These are phyloP conservation scores for Dermochelys coriacea DNA, from an alignment of 2,797 vertebrate species.

Conservation along the genomic window DNA sequence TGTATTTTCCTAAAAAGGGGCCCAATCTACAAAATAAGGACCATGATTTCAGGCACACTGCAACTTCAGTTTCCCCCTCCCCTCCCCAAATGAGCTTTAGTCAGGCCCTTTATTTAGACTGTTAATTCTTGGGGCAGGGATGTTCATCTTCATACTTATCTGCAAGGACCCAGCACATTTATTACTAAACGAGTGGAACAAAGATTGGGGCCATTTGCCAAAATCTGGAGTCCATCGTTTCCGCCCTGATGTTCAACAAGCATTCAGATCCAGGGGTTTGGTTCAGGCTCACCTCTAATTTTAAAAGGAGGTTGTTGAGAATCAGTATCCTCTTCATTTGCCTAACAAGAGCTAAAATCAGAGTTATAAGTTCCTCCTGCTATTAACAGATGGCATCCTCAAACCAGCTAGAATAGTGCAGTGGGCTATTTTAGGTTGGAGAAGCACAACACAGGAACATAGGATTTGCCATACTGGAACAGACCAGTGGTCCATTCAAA, in stretches of 20 bases:
- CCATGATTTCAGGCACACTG: not conserved
- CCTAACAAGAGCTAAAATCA: not conserved
- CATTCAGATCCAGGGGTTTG: not conserved
- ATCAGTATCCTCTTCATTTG: fast-evolving
- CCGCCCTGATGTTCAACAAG: not conserved
- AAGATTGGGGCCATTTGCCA: not conserved
- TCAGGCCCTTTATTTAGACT: not conserved
- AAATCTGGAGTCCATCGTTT: not conserved
- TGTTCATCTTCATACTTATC: not conserved
- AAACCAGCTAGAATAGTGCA: not conserved
- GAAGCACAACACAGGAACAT: not conserved
- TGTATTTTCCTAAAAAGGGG: not conserved
- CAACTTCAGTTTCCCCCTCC: not conserved
- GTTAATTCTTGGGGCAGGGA: not conserved
- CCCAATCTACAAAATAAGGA: not conserved
- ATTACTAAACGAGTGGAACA: not conserved
- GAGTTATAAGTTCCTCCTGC: not conserved
- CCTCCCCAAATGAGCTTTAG: not conserved
- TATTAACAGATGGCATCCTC: not conserved
- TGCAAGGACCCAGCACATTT: not conserved
- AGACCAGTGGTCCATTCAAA: not conserved
- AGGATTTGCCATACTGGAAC: not conserved
- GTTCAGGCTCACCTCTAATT: not conserved
- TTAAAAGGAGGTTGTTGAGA: not conserved
- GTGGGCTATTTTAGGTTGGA: fast-evolving